Evolutionary conservation across 2,888 invertebrate species (phyloP), one percentile per base, ranked within the genome.

Genomic region (Entomobrya proxima): DNA sequence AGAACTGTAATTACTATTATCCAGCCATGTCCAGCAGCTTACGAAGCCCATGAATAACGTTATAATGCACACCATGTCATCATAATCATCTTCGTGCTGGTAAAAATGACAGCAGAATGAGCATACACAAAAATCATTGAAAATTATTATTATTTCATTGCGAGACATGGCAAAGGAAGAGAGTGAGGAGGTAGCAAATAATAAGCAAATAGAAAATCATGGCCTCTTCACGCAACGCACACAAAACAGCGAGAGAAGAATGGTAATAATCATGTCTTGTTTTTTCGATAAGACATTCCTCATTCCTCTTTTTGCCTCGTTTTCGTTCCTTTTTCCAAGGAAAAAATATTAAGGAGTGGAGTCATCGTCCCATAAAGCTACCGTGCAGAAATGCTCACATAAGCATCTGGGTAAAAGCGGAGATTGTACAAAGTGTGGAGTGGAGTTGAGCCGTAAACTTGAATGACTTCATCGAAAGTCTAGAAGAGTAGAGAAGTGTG

Each of bases 401-500:
- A n/a, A n/a, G n/a, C n/a, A n/a, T n/a, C n/a, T n/a, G n/a, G n/a
- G n/a, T n/a, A n/a, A n/a, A n/a, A n/a, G n/a, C n/a, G n/a, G 15
- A 44, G 9, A 44, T 27, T 27, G 27, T 44, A 47, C 72, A 47
- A n/a, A n/a, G 5, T 44, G 58, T 58, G 11, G 58, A 30, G 27
- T 58, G 30, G 27, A 58, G 75, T 35, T 58, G 18, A 64, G 52
- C 67, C 50, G 76, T 82, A 67, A 82, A 82, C 64, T 82, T 82
- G 67, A 82, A 82, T 76, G 82, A 76, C 82, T 82, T 76, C 64
- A 75, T 81, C 58, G 61, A 58, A 27, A 3, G 30, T 27, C 58
- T 27, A 58, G 11, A 50, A 52, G 52, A 74, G 24, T 72, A 30
- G 11, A 50, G 74, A 74, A 74, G 24, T 72, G 47, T 9, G 47